Conservation (phyloP, 1,140 invertebrate species). For the Ctenoplectra terminalis region DNA sequence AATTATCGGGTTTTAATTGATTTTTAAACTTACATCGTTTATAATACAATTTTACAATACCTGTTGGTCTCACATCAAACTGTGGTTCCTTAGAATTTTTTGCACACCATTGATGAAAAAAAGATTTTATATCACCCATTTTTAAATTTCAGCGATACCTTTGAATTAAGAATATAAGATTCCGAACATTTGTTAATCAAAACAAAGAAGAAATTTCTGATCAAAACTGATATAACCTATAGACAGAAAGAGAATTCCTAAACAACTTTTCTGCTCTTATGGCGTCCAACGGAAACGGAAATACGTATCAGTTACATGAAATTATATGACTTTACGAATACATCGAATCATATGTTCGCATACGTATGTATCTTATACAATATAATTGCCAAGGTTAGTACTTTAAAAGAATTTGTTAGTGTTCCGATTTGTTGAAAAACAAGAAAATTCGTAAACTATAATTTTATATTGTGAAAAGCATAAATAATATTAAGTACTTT, state of each 20-base stretch:
- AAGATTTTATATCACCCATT: constrained; percentile 91
- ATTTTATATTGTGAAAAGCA: too few relatives aligned
- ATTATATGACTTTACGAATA: neutral
- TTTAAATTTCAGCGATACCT: neutral
- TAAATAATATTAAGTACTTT: too few relatives aligned
- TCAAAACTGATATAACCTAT: constrained; percentile 19
- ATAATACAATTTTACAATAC: constrained; percentile 80
- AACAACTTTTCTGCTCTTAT: neutral
- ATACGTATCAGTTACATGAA: neutral
- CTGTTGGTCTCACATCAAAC: constrained; percentile 92
- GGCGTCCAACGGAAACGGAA: constrained; percentile 13
- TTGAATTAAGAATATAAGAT: neutral
- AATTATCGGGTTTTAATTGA: neutral
- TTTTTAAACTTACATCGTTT: neutral
- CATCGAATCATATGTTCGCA: neutral
- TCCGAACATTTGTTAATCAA: neutral
- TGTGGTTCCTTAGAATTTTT: constrained; percentile 90
- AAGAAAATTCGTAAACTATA: too few relatives aligned
- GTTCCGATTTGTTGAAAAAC: too few relatives aligned
- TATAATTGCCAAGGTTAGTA: too few relatives aligned
- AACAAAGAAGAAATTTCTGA: too few relatives aligned
- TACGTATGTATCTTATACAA: neutral
- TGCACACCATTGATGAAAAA: constrained; percentile 93
- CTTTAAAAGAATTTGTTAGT: too few relatives aligned
- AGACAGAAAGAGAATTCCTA: neutral